phyloP scores from a whole-genome alignment of 2,113 vertebrate species.

The Pedetes capensis region DNA sequence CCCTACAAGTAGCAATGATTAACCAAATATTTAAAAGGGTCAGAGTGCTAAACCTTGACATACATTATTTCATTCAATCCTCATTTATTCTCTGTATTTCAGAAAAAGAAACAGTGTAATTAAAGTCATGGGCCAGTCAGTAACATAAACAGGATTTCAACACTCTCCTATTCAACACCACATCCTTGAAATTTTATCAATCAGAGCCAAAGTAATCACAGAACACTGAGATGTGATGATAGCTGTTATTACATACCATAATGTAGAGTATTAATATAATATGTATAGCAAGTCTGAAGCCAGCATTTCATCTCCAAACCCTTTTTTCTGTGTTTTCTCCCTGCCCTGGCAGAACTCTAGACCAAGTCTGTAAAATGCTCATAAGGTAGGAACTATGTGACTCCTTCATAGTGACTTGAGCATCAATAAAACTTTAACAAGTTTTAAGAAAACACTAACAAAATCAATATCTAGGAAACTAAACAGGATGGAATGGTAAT shows the following conservation, averaged over 20 bases:
- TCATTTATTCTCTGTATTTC: background rate
- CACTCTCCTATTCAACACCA: background rate
- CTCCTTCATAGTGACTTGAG: background rate
- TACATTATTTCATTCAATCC: background rate
- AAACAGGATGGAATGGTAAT: background rate
- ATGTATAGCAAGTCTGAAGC: background rate
- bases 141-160: background rate
- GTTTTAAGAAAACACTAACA: background rate
- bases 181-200: slow-evolving; percentile 32
- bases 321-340: background rate
- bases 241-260: background rate
- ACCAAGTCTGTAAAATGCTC: background rate
- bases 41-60: background rate
- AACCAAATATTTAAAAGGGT: background rate
- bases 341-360: background rate
- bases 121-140: background rate
- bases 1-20: background rate
- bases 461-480: background rate
- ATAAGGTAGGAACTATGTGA: background rate
- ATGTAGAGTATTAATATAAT: background rate
- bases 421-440: background rate
- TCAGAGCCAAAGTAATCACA: background rate
- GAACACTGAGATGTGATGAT: background rate
- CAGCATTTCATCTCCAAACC: background rate
- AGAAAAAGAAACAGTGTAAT: background rate